Percentiles rank a stretch among this genome's conserved stretches.
Conservation (phyloP, 1,140 invertebrate genomes). For the Drosophila tani region DNA sequence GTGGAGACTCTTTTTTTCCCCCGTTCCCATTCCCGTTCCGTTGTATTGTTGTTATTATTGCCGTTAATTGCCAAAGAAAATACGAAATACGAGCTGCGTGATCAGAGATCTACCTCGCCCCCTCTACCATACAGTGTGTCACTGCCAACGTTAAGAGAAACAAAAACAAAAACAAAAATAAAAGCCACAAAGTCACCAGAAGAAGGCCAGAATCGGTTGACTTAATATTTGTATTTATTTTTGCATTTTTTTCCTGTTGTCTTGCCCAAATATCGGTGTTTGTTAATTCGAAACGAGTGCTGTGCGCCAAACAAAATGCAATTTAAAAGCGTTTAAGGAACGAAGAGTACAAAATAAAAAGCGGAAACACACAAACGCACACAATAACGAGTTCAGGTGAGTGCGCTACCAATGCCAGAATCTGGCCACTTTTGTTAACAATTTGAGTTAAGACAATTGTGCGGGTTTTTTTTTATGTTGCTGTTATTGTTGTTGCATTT, state of each 20-base stretch:
- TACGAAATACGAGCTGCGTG: constrained; percentile 20
- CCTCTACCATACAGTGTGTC: not conserved
- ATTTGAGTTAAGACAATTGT: constrained; percentile 27
- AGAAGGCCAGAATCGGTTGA: constrained; percentile 24
- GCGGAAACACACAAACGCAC: constrained; percentile 27
- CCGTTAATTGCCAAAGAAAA: constrained; percentile 44
- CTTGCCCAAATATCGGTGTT: constrained; percentile 13
- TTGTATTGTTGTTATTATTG: constrained; percentile 29
- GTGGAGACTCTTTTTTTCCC: constrained; percentile 4
- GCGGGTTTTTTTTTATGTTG: constrained; percentile 25
- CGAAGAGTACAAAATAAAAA: constrained; percentile 41
- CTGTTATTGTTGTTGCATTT: constrained; percentile 22
- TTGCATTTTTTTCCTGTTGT: constrained; percentile 32
- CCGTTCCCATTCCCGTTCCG: constrained; percentile 17
- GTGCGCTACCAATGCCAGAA: constrained; percentile 34
- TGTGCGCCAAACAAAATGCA: constrained; percentile 59
- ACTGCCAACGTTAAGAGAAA: constrained; percentile 24
- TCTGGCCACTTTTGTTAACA: constrained; percentile 44
- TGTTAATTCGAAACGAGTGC: constrained; percentile 17
- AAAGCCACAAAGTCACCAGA: constrained; percentile 23
- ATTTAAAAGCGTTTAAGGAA: constrained; percentile 42
- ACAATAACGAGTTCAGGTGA: constrained; percentile 53
- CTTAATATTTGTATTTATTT: constrained; percentile 12
- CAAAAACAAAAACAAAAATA: constrained; percentile 23
- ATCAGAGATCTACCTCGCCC: constrained; percentile 18